Evolutionary conservation across 2,797 vertebrate genomes (phyloP).

Genomic region (Cyprinella venusta): DNA sequence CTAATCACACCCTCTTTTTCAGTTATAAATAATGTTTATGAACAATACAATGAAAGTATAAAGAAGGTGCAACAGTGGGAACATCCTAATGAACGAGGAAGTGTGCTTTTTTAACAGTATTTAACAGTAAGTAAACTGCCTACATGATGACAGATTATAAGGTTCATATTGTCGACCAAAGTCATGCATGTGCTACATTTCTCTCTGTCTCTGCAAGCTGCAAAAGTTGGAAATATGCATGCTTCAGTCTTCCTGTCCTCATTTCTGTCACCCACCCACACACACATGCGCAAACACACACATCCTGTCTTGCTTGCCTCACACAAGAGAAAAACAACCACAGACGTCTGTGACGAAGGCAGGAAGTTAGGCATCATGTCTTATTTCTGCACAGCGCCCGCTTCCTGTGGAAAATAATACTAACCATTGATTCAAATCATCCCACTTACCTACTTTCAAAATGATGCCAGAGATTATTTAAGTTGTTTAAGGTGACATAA

Average conservation of each 20-base stretch:
- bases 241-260: slow-evolving; percentile 61
- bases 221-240: slow-evolving; percentile 45
- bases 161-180: slow-evolving; percentile 23
- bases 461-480: slow-evolving; percentile 21
- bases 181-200: slow-evolving; percentile 54
- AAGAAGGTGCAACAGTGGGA: not conserved
- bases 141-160: slow-evolving; percentile 15
- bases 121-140: not conserved
- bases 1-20: slow-evolving; percentile 1
- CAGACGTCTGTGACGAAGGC: slow-evolving; percentile 62
- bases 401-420: slow-evolving; percentile 68
- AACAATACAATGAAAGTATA: not conserved
- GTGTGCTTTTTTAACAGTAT: not conserved
- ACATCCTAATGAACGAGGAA: not conserved
- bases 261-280: slow-evolving; percentile 54
- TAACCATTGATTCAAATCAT: slow-evolving; percentile 50
- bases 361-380: slow-evolving; percentile 54
- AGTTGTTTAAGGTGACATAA: not conserved
- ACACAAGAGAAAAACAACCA: slow-evolving; percentile 62
- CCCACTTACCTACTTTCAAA: slow-evolving; percentile 61
- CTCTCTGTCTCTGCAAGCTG: slow-evolving; percentile 51
- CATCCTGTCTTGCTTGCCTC: slow-evolving; percentile 69
- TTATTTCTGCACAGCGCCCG: slow-evolving; percentile 56
- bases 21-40: not conserved
- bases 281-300: slow-evolving; percentile 54